These are phyloP conservation scores for Eupithecia inturbata DNA, from an alignment of 2,888 invertebrate genomes.

Conservation along the genomic window DNA sequence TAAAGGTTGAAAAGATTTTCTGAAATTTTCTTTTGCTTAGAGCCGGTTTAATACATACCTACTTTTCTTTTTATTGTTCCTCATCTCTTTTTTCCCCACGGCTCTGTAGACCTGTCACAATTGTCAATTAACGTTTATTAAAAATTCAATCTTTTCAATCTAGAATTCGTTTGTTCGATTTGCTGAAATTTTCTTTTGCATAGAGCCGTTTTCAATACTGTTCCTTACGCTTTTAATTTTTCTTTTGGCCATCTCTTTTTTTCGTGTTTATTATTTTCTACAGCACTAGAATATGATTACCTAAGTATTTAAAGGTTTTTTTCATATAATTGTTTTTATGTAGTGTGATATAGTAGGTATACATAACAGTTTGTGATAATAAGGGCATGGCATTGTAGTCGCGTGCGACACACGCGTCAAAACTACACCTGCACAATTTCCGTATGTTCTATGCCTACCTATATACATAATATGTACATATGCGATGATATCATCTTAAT, in stretches of 20 bases:
- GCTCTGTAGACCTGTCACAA: neutral
- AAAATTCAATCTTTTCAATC: neutral
- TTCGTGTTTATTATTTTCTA: neutral
- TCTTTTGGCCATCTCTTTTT: neutral
- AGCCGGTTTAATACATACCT: neutral
- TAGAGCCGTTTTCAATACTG: neutral
- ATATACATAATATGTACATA: constrained; percentile 47
- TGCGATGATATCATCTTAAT: constrained; percentile 56
- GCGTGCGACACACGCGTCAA: constrained; percentile 50
- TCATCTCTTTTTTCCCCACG: neutral
- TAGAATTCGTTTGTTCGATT: neutral
- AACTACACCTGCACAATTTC: constrained; percentile 28
- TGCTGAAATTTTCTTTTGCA: neutral
- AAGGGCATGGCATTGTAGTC: constrained; percentile 28
- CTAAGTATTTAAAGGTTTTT: neutral
- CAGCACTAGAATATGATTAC: neutral
- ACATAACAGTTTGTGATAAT: neutral
- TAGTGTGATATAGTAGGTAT: neutral
- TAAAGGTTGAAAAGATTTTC: constrained; percentile 4
- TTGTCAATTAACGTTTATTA: too few relatives aligned
- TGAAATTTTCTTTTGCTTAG: neutral
- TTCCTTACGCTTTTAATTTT: neutral
- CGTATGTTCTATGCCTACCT: constrained; percentile 40
- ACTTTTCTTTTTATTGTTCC: neutral
- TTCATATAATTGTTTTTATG: neutral